Evolutionary conservation across 1,140 invertebrate species (phyloP), one percentile per base, ranked within the genome.

Genomic region (Rhyacophila brunnea): DNA sequence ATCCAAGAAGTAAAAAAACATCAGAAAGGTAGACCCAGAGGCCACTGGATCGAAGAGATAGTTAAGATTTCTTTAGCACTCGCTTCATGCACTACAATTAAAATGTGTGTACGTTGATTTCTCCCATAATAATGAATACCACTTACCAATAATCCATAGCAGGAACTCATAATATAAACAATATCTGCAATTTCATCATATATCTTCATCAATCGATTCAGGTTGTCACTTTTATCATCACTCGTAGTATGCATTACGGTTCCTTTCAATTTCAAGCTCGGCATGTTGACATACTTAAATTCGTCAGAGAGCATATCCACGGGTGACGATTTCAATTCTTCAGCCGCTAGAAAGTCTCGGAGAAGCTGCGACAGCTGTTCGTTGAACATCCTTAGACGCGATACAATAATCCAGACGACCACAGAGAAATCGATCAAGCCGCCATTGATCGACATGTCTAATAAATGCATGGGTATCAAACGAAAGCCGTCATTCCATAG

Each of bases 141-240:
- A 56, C 58, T 48, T 43, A 64, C 62, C 17, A 34, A 38, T 7
- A 64, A 15, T 47, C 57, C 58, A 54, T 50, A 64, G 19, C 53
- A 60, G 2, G 52, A 64, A 15, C 47, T 58, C 15, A 60, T 43
- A 14, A 53, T 60, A 45, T 64, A 56, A 17, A 55, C 44, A 38
- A 57, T 43, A 38, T 64, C 62, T 0, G 57, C 53, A 9, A 64
- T 13, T 19, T 57, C 50, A 23, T 64, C 62, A 43, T 55, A 60
- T 28, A 64, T 53, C 36, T 47, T 60, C 62, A 60, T 64, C 1
- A 64, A 54, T 28, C 48, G 35, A 15, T 42, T 35, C 7, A 64
- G 34, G 15, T 40, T 51, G 6, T 59, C 44, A 1, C 23, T 44
- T 20, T 38, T 48, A 2, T 53, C 32, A 9, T 56, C 48, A 13